A percentile compares a stretch with the other conserved stretches of the same genome.
These are phyloP conservation scores for Somateria mollissima DNA, from an alignment of 2,797 vertebrate species.

Conservation along the genomic window DNA sequence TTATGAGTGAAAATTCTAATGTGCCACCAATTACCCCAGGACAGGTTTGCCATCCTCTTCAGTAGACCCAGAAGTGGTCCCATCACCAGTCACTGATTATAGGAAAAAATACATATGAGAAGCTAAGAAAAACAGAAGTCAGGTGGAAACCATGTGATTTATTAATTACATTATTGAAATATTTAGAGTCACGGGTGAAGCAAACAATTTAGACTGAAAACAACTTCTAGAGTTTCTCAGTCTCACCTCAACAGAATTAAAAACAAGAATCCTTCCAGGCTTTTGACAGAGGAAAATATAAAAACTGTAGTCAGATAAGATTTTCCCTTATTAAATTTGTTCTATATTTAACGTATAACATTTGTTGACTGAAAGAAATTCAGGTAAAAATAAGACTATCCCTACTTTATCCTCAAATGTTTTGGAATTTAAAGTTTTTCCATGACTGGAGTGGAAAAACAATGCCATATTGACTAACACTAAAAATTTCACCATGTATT, in stretches of 20 bases:
- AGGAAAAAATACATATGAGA: rapidly evolving
- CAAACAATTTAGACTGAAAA: background rate
- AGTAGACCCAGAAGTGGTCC: background rate
- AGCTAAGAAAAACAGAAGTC: rapidly evolving
- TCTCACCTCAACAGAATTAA: background rate
- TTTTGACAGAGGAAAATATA: background rate
- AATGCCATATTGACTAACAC: background rate
- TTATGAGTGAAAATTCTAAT: background rate
- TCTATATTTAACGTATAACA: background rate
- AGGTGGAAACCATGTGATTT: background rate
- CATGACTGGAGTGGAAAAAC: background rate
- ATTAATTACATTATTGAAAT: background rate
- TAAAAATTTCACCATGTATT: background rate
- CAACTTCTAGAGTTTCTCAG: rapidly evolving
- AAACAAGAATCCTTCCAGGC: background rate
- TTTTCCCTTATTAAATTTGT: rapidly evolving
- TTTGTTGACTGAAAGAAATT: background rate
- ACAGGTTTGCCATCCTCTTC: background rate
- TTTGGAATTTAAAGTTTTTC: background rate
- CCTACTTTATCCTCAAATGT: background rate
- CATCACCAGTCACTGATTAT: background rate
- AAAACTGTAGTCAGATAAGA: background rate
- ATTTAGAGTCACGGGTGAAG: background rate
- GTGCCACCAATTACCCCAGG: background rate
- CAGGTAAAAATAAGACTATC: background rate